phyloP scores from a whole-genome alignment of 2,888 invertebrate genomes.

The Pachycephus smyrnensis region DNA sequence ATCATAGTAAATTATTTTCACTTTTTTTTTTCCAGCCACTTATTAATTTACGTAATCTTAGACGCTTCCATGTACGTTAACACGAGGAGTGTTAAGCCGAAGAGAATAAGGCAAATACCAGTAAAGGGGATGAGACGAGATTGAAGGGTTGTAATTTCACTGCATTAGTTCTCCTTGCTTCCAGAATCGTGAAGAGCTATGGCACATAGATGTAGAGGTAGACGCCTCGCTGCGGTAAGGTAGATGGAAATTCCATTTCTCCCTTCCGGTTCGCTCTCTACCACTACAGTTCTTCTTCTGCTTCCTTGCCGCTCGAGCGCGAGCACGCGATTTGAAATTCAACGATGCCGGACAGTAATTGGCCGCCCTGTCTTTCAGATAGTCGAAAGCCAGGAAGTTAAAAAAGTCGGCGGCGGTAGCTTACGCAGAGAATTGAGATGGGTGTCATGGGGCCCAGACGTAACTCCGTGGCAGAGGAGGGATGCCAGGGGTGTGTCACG shows the following conservation, averaged over 20 bases:
- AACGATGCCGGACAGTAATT: constrained; percentile 48
- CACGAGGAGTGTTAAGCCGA: neutral
- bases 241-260: constrained; percentile 45
- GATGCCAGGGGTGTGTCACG: neutral
- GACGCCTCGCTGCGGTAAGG: constrained; percentile 23
- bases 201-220: neutral
- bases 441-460: neutral
- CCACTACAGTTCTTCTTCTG: constrained; percentile 12
- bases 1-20: neutral
- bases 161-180: constrained; percentile 36
- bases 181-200: neutral
- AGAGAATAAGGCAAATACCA: neutral
- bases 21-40: neutral
- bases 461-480: neutral
- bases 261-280: neutral
- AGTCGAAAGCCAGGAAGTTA: neutral
- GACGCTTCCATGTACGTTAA: neutral
- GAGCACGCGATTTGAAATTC: constrained; percentile 48
- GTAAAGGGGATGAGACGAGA: neutral
- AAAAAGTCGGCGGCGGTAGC: neutral
- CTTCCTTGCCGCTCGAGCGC: neutral
- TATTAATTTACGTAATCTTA: neutral
- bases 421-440: neutral
- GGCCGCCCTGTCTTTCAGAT: constrained; percentile 18
- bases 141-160: constrained; percentile 34